Evolutionary conservation across 2,113 vertebrate genomes (phyloP).

Genomic region (Puffinus mauretanicus): DNA sequence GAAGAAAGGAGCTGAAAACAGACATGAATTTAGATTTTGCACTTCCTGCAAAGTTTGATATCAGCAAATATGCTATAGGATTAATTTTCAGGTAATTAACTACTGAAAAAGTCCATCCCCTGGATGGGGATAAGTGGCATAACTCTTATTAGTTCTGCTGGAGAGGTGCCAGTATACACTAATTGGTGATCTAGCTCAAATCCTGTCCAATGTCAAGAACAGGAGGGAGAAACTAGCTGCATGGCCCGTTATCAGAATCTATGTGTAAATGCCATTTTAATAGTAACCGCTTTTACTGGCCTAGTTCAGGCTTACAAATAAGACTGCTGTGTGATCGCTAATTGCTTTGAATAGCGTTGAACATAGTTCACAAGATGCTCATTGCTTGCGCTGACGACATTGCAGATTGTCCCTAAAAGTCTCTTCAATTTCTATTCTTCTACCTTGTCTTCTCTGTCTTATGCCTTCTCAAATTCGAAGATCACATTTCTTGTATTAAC

Average conservation of each 20-base stretch:
- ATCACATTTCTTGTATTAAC: not conserved
- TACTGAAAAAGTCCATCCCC: not conserved
- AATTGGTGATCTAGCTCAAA: not conserved
- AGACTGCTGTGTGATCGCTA: not conserved
- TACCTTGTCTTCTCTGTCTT: not conserved
- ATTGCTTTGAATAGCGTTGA: not conserved
- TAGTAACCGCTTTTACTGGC: not conserved
- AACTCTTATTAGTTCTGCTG: not conserved
- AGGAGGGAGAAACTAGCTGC: not conserved
- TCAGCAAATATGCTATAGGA: not conserved
- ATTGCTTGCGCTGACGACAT: not conserved
- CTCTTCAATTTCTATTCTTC: not conserved
- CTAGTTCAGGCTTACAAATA: not conserved
- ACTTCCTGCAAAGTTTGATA: not conserved
- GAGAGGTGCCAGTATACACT: not conserved
- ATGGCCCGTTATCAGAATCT: not conserved
- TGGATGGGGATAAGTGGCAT: not conserved
- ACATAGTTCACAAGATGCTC: not conserved
- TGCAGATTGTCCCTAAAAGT: not conserved
- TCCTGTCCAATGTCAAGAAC: not conserved
- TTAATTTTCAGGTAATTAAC: not conserved
- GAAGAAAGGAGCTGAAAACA: not conserved
- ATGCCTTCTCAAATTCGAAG: not conserved
- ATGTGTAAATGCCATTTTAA: not conserved
- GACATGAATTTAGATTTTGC: not conserved